Evolutionary conservation across 2,888 invertebrate species (phyloP), one percentile per base, ranked within the genome.

Genomic region (Coleophora deauratella): DNA sequence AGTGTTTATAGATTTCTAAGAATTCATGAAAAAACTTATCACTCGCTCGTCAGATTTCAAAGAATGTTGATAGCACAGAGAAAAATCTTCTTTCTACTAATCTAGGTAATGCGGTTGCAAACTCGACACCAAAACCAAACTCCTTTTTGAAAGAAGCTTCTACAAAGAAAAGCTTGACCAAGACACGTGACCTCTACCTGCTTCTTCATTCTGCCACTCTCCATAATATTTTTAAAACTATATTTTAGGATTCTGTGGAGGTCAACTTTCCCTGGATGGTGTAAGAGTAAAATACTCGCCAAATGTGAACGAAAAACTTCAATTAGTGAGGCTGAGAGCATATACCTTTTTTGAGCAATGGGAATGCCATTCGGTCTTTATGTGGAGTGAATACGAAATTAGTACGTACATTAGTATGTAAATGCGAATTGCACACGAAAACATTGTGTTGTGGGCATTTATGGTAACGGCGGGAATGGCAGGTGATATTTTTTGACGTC

Each of bases 291-390:
- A 41, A 41, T 42, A 45, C 48, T 47, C 28, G 31, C 40, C 35
- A 31, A 41, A 46, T 46, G 42, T 49, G 44, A 49, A 43, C 44
- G 52, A 49, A 53, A 55, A 56, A 58, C 52, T 64, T 64, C 57
- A 60, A 65, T 62, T 62, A 62, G 54, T 54, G 42, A 37, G 35
- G 40, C 35, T 45, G 37, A 45, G 38, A 45, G 31, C 31, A 11
- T 31, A 46, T 43, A 41, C 40, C 43, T 40, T 30, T 11, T 43
- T 40, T 41, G 14, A 36, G 15, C 32, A 7, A 28, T 27, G 27
- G 35, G 13, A 44, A 40, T 39, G 35, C 14, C 37, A 36, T 38
- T 35, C 42, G 31, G 13, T 11, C 40, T 35, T 40, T 42, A 42
- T 40, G 45, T 35, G 45, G 30, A 28, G 15, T 37, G 42, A 39